These are phyloP conservation scores for Nomada fucata DNA, from an alignment of 2,888 invertebrate genomes.

Conservation along the genomic window DNA sequence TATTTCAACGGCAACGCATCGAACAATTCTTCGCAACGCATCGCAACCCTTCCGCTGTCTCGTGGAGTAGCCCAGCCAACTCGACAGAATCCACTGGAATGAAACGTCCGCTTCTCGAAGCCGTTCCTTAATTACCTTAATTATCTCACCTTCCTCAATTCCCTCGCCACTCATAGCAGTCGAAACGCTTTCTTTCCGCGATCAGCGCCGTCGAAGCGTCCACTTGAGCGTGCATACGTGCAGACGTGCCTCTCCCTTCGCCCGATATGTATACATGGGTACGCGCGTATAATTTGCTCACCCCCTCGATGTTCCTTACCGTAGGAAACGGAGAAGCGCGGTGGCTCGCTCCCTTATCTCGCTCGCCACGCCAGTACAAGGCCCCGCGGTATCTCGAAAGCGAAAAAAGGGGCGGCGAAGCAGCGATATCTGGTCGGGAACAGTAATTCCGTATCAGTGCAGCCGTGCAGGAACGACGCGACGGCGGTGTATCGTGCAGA, in stretches of 20 bases:
- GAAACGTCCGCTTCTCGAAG: too few relatives aligned
- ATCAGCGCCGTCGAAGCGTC: background rate
- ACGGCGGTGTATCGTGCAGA: constrained; percentile 28
- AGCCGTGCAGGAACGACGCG: constrained; percentile 21
- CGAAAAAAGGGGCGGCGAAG: background rate
- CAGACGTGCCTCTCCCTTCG: background rate
- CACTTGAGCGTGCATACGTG: background rate
- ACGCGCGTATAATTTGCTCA: background rate
- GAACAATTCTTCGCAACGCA: too few relatives aligned
- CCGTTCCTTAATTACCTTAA: too few relatives aligned
- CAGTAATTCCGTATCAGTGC: constrained; percentile 32
- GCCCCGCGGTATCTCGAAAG: background rate
- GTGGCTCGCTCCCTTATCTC: constrained; percentile 30
- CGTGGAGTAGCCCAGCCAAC: too few relatives aligned
- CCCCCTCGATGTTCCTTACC: background rate
- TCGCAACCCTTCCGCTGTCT: too few relatives aligned
- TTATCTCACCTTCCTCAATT: background rate
- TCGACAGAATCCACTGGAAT: too few relatives aligned
- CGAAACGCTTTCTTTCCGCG: background rate
- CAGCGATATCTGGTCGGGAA: constrained; percentile 27
- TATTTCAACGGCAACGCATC: background rate
- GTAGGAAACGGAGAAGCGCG: constrained; percentile 12
- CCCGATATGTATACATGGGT: too few relatives aligned
- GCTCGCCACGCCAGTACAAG: background rate
- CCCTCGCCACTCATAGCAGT: background rate